A percentile compares a stretch with the other conserved stretches of the same genome.
These are phyloP conservation scores for Leontocebus nigricollis DNA, from an alignment of 2,797 vertebrate genomes.

Conservation along the genomic window DNA sequence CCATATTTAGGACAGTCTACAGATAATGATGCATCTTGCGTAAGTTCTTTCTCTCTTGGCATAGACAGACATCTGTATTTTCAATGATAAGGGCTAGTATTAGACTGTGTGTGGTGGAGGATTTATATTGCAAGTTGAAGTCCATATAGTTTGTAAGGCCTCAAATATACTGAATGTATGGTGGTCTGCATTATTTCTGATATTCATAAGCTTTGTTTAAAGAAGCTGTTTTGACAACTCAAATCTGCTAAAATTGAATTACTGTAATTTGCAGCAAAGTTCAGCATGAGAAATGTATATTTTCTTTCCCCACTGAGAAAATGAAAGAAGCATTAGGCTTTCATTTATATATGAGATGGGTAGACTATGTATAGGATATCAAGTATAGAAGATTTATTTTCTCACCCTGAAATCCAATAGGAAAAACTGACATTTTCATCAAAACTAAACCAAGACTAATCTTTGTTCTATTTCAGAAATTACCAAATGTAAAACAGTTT, in stretches of 20 bases:
- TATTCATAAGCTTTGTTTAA: neutral
- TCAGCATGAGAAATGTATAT: conserved; percentile 37
- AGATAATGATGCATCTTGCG: neutral
- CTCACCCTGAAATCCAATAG: conserved; percentile 18
- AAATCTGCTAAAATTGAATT: conserved; percentile 44
- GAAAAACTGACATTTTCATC: conserved; percentile 46
- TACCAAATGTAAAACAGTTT: neutral
- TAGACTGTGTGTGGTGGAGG: neutral
- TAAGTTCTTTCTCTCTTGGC: neutral
- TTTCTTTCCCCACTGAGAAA: conserved; percentile 54
- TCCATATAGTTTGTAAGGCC: neutral
- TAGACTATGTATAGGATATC: neutral
- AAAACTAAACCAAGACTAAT: conserved; percentile 52
- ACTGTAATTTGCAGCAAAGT: conserved; percentile 3
- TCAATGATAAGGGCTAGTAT: neutral
- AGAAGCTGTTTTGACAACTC: conserved; percentile 31
- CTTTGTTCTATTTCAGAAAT: conserved; percentile 52
- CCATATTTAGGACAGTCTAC: rapidly evolving
- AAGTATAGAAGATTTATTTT: conserved; percentile 55
- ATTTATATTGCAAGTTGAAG: neutral
- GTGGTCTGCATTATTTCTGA: neutral
- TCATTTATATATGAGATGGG: neutral
- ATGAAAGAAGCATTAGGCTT: conserved; percentile 36
- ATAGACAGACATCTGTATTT: neutral
- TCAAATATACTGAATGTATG: neutral